A percentile compares a stretch with the other conserved stretches of the same genome.
Evolutionary conservation across 2,797 vertebrate species (phyloP).

Genomic region (Octomys mimax): DNA sequence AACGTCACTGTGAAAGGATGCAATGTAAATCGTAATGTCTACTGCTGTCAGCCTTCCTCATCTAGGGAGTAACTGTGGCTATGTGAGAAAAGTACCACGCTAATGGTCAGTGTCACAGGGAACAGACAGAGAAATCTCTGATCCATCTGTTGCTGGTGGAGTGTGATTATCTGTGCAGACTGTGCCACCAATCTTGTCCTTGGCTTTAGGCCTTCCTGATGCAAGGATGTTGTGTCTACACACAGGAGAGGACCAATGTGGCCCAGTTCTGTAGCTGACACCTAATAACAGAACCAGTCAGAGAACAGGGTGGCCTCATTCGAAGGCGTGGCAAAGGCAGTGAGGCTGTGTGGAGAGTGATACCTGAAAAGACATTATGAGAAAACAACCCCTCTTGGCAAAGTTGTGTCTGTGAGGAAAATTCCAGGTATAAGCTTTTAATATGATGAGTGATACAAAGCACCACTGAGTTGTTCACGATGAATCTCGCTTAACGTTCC

Average conservation of each 20-base stretch:
- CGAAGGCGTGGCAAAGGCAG: background rate
- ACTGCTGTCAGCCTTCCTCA: background rate
- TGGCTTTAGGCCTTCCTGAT: background rate
- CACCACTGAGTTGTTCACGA: conserved; percentile 22
- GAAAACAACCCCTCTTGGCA: background rate
- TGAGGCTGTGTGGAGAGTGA: conserved; percentile 21
- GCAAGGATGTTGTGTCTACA: background rate
- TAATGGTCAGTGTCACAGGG: background rate
- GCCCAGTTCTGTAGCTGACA: background rate
- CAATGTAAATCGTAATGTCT: conserved; percentile 41
- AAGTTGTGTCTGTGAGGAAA: background rate
- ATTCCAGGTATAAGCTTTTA: conserved; percentile 36
- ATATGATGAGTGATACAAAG: background rate
- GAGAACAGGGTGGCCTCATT: background rate
- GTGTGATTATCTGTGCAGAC: background rate
- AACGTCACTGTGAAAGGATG: conserved; percentile 11
- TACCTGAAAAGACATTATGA: background rate
- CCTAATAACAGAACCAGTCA: background rate
- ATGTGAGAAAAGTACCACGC: background rate
- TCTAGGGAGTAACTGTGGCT: background rate
- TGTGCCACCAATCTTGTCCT: background rate
- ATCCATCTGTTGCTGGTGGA: background rate
- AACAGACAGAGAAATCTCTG: background rate
- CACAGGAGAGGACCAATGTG: background rate
- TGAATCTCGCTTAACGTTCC: conserved; percentile 40